phyloP scores from a whole-genome alignment of 92 coral and sea anemone species.

The Porites rus region DNA sequence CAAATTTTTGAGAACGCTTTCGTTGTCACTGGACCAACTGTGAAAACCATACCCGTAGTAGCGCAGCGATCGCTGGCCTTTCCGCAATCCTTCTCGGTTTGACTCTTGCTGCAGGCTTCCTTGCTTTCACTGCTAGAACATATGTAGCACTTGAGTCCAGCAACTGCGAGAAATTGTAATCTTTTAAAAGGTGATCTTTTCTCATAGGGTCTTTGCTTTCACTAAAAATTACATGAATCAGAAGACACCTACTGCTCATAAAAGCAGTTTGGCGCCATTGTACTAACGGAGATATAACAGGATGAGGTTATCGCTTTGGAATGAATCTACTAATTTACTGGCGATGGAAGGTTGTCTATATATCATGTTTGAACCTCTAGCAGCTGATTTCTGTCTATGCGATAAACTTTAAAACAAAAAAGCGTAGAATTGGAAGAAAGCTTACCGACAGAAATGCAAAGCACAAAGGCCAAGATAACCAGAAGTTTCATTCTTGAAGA shows the following conservation, averaged over 20 bases:
- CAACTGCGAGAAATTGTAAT: slow-evolving; percentile 3
- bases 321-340: too few relatives aligned
- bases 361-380: background rate
- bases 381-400: background rate
- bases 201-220: too few relatives aligned
- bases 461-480: background rate
- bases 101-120: slow-evolving; percentile 7
- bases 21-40: too few relatives aligned
- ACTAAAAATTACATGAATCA: too few relatives aligned
- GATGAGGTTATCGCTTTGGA: too few relatives aligned
- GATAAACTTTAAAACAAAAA: background rate
- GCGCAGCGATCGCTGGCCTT: background rate
- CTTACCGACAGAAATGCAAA: slow-evolving; percentile 10
- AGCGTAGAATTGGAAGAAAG: background rate
- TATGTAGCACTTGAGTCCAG: slow-evolving; percentile 41
- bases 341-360: too few relatives aligned
- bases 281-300: too few relatives aligned
- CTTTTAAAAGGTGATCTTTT: background rate
- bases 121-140: slow-evolving; percentile 6
- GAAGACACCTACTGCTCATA: too few relatives aligned
- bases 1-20: background rate
- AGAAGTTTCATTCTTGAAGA: background rate
- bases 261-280: too few relatives aligned
- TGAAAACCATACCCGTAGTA: background rate
- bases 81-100: background rate